Evolutionary conservation across 1,140 invertebrate species (phyloP).

Genomic region (Diuraphis noxia): DNA sequence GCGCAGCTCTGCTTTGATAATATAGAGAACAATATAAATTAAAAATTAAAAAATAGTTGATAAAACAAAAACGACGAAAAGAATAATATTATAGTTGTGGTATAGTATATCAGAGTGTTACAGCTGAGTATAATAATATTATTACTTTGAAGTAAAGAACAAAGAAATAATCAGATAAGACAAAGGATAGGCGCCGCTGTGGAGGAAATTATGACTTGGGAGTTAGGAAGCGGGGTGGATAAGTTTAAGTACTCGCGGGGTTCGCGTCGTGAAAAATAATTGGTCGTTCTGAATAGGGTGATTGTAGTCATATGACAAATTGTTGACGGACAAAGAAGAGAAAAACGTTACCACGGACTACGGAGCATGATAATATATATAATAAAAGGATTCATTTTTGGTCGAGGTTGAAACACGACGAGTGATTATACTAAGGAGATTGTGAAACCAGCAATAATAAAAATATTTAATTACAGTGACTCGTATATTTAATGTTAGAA

Average conservation of each 20-base stretch:
- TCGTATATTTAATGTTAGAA: neutral
- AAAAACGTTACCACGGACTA: neutral
- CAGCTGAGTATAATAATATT: neutral
- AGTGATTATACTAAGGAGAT: neutral
- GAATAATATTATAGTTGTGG: neutral
- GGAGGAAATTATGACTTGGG: neutral
- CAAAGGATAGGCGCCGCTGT: neutral
- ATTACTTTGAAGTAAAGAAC: neutral
- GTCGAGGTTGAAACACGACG: neutral
- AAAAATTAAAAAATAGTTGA: neutral
- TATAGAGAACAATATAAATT: neutral
- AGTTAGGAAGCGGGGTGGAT: neutral
- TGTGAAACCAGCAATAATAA: neutral
- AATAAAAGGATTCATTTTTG: neutral
- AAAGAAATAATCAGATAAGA: slow-evolving; percentile 26
- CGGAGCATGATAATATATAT: neutral
- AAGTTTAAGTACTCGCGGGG: neutral
- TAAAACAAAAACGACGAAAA: neutral
- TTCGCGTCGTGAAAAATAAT: neutral
- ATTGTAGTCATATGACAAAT: neutral
- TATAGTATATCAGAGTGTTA: neutral
- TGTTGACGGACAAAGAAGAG: neutral
- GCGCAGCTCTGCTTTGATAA: neutral
- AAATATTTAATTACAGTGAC: neutral
- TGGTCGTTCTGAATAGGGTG: neutral